These are phyloP conservation scores for Stegophylla sp. DNA, from an alignment of 2,888 invertebrate species.

Conservation along the genomic window DNA sequence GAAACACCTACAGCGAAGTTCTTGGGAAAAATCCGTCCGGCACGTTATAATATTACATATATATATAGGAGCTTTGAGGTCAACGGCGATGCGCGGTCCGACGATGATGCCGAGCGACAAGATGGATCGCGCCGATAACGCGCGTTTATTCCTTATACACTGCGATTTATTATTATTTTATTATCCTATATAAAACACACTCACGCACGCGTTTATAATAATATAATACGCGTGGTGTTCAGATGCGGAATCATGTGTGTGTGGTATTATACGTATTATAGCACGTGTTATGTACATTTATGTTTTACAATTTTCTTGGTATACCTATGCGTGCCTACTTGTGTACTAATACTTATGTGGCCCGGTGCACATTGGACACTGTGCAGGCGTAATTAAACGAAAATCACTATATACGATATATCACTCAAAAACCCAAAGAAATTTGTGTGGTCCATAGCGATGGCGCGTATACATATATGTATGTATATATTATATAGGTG, in stretches of 20 bases:
- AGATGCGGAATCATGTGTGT: neutral
- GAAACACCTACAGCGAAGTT: constrained; percentile 12
- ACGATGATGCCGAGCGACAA: constrained; percentile 29
- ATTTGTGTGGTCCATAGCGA: no score
- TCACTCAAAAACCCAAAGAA: no score
- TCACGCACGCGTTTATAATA: neutral
- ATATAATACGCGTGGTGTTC: neutral
- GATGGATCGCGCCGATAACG: constrained; percentile 43
- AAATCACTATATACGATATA: neutral
- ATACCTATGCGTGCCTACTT: neutral
- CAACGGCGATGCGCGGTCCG: neutral
- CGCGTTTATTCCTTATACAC: neutral
- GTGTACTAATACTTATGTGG: neutral
- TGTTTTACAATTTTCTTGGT: neutral
- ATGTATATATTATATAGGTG: no score
- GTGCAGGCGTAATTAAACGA: neutral
- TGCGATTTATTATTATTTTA: constrained; percentile 24
- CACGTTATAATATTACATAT: no score
- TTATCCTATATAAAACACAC: neutral
- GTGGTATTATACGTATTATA: no score
- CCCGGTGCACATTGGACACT: no score
- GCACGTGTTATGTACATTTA: no score
- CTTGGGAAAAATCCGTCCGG: neutral
- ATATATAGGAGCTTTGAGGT: constrained; percentile 44
- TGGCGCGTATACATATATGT: no score